phyloP scores from a whole-genome alignment of 2,113 vertebrate species.

The Nyctereutes procyonoides region DNA sequence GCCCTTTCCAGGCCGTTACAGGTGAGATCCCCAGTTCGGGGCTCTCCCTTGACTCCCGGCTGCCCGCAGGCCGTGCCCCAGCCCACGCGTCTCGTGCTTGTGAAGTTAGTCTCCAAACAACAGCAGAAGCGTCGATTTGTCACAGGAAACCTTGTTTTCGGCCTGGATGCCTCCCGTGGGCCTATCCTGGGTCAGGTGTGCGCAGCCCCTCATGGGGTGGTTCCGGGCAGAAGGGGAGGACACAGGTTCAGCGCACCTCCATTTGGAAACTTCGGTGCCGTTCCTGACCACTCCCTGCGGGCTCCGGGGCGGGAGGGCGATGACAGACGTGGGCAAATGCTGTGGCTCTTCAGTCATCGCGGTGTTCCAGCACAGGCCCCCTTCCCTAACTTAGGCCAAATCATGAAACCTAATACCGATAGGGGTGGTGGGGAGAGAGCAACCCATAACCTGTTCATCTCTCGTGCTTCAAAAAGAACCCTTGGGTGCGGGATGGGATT shows the following conservation, averaged over 20 bases:
- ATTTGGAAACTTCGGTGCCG: not conserved
- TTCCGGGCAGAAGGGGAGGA: not conserved
- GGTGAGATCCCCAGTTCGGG: not conserved
- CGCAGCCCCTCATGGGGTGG: fast-evolving
- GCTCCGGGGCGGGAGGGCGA: not conserved
- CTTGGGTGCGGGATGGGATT: not conserved
- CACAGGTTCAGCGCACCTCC: not conserved
- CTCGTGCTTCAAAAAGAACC: not conserved
- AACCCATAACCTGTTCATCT: too few relatives aligned
- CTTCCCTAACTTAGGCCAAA: not conserved
- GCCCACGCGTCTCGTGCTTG: fast-evolving
- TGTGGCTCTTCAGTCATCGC: not conserved
- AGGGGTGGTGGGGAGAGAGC: not conserved
- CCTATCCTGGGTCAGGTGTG: not conserved
- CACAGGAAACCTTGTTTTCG: not conserved
- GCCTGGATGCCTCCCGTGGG: not conserved
- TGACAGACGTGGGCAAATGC: not conserved
- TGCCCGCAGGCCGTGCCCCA: fast-evolving
- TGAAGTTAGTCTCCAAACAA: not conserved
- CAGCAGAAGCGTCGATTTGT: not conserved
- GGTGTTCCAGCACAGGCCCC: too few relatives aligned
- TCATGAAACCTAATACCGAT: not conserved
- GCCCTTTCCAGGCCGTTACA: not conserved
- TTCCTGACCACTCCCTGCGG: not conserved
- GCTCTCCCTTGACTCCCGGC: not conserved